These are phyloP conservation scores for Trachelus iudaicus DNA, from an alignment of 2,888 invertebrate genomes.

Conservation along the genomic window DNA sequence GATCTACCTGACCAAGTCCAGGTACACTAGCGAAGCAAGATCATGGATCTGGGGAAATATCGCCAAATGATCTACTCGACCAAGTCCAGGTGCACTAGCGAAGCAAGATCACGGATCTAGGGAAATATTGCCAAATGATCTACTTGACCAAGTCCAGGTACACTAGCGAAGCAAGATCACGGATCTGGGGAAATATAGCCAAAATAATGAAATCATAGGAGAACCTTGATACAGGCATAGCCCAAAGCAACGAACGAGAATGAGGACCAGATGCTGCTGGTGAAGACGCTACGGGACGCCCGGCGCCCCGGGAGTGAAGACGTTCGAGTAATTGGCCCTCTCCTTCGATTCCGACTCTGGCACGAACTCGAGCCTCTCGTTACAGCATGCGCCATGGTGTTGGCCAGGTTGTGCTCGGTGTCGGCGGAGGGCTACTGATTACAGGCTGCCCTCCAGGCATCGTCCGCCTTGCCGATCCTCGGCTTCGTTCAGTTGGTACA, in stretches of 20 bases:
- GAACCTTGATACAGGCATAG: background rate
- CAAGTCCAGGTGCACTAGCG: too few species aligned
- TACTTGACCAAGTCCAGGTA: too few species aligned
- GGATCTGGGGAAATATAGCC: background rate
- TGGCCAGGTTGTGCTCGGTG: conserved; percentile 27
- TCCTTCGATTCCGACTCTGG: conserved; percentile 45
- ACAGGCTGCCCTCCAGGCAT: conserved; percentile 42
- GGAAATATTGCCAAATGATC: background rate
- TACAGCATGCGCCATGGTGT: conserved; percentile 9
- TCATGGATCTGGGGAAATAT: background rate
- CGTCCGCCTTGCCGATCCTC: conserved; percentile 1
- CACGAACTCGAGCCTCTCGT: conserved; percentile 36
- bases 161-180: too few species aligned
- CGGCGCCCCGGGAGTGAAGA: conserved; percentile 56
- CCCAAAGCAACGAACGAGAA: background rate
- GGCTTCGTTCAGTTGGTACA: background rate
- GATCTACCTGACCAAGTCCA: background rate
- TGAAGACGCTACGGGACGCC: conserved; percentile 41
- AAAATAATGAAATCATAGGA: background rate
- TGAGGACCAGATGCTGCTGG: conserved; percentile 25
- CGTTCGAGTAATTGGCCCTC: conserved; percentile 56
- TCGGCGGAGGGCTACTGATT: conserved; percentile 53
- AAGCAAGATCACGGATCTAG: too few species aligned
- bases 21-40: too few species aligned
- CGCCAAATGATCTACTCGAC: background rate